phyloP scores from a whole-genome alignment of 2,888 invertebrate species.

The Megaustenia siamemsis region DNA sequence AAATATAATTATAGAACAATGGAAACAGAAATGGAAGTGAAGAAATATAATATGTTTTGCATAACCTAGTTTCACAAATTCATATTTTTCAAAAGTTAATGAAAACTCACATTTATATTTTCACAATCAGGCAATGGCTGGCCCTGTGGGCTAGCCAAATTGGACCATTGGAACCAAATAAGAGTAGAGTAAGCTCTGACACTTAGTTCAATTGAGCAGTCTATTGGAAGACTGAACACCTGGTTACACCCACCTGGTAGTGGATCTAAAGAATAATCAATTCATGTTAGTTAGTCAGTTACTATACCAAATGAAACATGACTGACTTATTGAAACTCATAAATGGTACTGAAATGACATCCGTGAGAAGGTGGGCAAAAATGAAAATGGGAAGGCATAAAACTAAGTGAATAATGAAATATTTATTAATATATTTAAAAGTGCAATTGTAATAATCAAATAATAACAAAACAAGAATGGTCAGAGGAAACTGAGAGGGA shows the following conservation, averaged over 20 bases:
- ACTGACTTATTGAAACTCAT: too few species aligned
- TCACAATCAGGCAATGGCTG: slow-evolving; percentile 72
- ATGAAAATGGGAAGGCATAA: too few species aligned
- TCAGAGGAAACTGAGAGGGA: too few species aligned
- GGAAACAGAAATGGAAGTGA: too few species aligned
- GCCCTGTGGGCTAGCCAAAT: slow-evolving; percentile 80
- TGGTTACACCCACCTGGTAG: slow-evolving; percentile 90
- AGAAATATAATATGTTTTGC: neutral
- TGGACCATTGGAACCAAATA: slow-evolving; percentile 82
- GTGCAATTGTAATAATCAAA: too few species aligned
- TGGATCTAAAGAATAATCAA: slow-evolving; percentile 83
- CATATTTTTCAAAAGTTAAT: neutral
- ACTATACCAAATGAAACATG: neutral
- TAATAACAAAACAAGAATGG: too few species aligned
- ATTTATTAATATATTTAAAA: too few species aligned
- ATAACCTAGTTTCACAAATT: too few species aligned
- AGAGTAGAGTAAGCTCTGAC: slow-evolving; percentile 81
- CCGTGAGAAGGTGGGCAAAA: too few species aligned
- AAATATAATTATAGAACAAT: too few species aligned
- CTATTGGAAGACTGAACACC: slow-evolving; percentile 84
- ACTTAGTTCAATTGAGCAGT: slow-evolving; percentile 82
- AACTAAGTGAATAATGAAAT: too few species aligned
- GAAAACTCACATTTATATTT: slow-evolving; percentile 10
- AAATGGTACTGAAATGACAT: too few species aligned
- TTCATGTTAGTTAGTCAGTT: neutral